A percentile compares a stretch with the other conserved stretches of the same genome.
These are phyloP conservation scores for Vipera latastei DNA, from an alignment of 2,797 vertebrate genomes.

Conservation along the genomic window DNA sequence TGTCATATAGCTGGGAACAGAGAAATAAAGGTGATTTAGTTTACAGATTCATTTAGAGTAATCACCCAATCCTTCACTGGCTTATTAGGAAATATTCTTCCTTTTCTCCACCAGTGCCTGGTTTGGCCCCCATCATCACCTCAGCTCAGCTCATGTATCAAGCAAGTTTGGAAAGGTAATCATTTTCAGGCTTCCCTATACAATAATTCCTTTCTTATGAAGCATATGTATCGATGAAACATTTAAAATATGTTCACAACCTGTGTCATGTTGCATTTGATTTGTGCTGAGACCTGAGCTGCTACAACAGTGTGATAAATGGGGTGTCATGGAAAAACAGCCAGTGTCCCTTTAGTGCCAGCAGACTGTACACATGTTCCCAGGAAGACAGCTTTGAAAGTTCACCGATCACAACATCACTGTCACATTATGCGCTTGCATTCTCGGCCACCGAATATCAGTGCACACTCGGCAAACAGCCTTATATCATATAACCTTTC, in stretches of 20 bases:
- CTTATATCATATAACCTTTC: neutral
- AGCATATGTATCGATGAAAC: constrained; percentile 31
- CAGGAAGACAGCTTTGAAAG: neutral
- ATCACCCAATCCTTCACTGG: neutral
- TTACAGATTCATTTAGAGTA: neutral
- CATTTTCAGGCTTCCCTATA: neutral
- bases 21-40: neutral
- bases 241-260: constrained; percentile 36
- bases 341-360: neutral
- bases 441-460: neutral
- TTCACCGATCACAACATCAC: neutral
- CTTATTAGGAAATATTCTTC: neutral
- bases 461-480: neutral
- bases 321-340: neutral
- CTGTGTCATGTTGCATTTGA: constrained; percentile 3
- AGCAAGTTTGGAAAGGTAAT: constrained; percentile 3
- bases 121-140: neutral
- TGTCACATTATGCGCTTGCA: neutral
- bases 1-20: neutral
- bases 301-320: constrained; percentile 21
- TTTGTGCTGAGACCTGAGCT: neutral
- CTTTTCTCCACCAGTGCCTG: neutral
- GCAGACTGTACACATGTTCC: neutral
- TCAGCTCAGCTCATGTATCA: neutral
- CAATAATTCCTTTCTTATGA: constrained; percentile 18